These are phyloP conservation scores for Neodiprion lecontei DNA, from an alignment of 1,140 invertebrate species.

Conservation along the genomic window DNA sequence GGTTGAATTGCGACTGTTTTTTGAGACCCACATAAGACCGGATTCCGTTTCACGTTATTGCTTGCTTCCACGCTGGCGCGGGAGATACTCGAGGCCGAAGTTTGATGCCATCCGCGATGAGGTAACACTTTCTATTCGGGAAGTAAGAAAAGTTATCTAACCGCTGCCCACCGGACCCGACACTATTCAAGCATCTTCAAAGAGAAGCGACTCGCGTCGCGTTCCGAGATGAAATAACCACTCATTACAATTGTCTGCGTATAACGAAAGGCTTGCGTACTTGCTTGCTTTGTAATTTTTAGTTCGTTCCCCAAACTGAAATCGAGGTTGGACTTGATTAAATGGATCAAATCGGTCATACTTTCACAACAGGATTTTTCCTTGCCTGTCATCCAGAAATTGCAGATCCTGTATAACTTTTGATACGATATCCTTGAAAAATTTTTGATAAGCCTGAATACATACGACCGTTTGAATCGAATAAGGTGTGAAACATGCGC, in stretches of 20 bases:
- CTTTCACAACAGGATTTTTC: too few relatives aligned
- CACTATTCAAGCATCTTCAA: slow-evolving; percentile 1
- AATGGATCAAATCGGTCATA: too few relatives aligned
- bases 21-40: neutral
- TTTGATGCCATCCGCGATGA: neutral
- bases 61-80: neutral
- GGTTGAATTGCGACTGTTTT: neutral
- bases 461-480: too few relatives aligned
- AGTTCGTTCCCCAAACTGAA: neutral
- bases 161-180: neutral
- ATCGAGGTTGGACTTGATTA: too few relatives aligned
- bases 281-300: neutral
- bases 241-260: neutral
- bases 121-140: slow-evolving; percentile 4
- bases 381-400: too few relatives aligned
- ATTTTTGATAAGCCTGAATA: too few relatives aligned
- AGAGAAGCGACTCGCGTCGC: neutral
- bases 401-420: too few relatives aligned
- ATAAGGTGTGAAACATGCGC: too few relatives aligned
- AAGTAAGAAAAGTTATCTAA: slow-evolving; percentile 4
- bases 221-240: neutral
- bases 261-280: neutral
- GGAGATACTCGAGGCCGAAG: slow-evolving; percentile 1
- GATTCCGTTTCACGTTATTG: neutral
- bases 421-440: too few relatives aligned